Percentiles rank a stretch among this genome's conserved stretches.
Conservation (phyloP, 2,113 vertebrate species). For the Callipepla squamata region DNA sequence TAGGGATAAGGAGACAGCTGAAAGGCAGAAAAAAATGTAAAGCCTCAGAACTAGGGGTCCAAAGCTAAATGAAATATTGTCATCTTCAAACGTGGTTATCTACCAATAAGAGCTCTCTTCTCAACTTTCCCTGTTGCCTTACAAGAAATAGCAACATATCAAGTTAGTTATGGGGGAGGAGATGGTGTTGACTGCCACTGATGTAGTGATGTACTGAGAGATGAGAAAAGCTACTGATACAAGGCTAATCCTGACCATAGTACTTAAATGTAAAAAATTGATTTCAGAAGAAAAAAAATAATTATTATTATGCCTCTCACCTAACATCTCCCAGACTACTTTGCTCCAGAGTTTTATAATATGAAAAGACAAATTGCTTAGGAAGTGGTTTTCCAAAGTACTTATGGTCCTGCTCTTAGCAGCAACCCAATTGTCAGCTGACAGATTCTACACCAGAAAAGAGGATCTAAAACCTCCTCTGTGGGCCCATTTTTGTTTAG, state of each 20-base stretch:
- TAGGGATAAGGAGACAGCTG: not conserved
- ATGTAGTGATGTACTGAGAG: not conserved
- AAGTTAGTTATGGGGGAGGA: not conserved
- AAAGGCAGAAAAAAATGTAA: not conserved
- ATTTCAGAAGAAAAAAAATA: not conserved
- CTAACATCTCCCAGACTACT: not conserved
- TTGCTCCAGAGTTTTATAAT: not conserved
- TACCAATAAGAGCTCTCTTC: not conserved
- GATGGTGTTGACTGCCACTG: not conserved
- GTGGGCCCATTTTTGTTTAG: not conserved
- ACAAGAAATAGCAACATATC: not conserved
- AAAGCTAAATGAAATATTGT: not conserved
- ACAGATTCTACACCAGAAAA: not conserved
- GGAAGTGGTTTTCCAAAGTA: not conserved
- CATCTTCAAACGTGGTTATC: not conserved
- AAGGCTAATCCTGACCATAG: not conserved
- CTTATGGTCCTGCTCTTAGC: not conserved
- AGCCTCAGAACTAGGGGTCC: not conserved
- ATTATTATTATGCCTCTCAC: not conserved
- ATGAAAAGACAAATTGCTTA: not conserved
- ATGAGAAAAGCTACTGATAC: not conserved
- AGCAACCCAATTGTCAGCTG: slow-evolving; percentile 21
- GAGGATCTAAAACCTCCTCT: slow-evolving; percentile 3
- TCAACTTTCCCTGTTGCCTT: not conserved
- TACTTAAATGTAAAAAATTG: not conserved